These are phyloP conservation scores for Trochalopteron elliotii DNA, from an alignment of 2,113 vertebrate genomes.

Conservation along the genomic window DNA sequence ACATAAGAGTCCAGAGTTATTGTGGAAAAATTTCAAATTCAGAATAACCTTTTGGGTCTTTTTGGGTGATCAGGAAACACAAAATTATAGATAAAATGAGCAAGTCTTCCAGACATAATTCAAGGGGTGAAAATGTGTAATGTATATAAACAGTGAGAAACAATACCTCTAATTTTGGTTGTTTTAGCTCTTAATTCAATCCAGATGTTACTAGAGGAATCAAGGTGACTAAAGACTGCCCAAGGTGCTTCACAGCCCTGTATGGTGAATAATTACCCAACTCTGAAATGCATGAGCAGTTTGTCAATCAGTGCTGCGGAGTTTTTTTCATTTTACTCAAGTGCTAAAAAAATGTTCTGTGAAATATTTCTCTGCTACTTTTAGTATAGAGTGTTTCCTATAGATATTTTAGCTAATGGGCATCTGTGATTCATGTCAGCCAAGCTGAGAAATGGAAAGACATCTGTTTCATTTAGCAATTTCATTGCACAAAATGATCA, in stretches of 20 bases:
- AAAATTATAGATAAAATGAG: background rate
- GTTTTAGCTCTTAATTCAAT: background rate
- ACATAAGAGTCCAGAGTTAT: background rate
- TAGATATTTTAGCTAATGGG: slow-evolving; percentile 47
- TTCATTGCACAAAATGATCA: slow-evolving; percentile 39
- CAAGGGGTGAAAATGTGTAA: background rate
- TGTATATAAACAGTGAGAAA: background rate
- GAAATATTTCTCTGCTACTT: background rate
- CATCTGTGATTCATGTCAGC: slow-evolving; percentile 48
- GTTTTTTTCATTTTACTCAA: background rate
- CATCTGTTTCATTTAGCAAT: slow-evolving; percentile 60
- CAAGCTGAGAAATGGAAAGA: slow-evolving; percentile 36
- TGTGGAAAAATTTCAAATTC: background rate
- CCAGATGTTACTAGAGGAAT: background rate
- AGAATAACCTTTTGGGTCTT: background rate
- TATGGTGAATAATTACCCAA: background rate
- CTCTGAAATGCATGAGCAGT: background rate
- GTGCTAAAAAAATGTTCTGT: background rate
- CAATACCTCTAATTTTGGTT: accelerated
- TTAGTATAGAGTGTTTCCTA: slow-evolving; percentile 23
- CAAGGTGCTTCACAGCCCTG: background rate
- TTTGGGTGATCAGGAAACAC: background rate
- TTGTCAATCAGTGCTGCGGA: background rate
- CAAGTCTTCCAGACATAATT: background rate
- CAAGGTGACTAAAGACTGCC: background rate